A percentile compares a stretch with the other conserved stretches of the same genome.
Evolutionary conservation across 2,113 vertebrate genomes (phyloP).

Genomic region (Seriola quinqueradiata): DNA sequence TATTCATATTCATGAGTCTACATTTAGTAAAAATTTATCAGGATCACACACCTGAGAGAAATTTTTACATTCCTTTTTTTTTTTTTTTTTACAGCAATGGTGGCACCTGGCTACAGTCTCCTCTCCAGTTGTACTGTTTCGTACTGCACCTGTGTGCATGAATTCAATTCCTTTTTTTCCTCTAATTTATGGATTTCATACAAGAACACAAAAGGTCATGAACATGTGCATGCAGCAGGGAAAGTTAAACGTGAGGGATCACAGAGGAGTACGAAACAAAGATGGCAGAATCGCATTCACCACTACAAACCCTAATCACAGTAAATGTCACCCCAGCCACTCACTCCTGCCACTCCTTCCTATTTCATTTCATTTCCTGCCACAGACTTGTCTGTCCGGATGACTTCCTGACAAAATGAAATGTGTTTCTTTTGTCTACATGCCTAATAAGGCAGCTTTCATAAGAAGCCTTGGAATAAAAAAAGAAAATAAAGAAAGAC

Average conservation of each 20-base stretch:
- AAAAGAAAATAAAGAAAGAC: constrained; percentile 3
- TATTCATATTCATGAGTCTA: constrained; percentile 8
- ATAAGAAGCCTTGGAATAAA: constrained; percentile 1
- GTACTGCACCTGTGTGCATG: constrained; percentile 9
- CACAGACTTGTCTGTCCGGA: constrained; percentile 52
- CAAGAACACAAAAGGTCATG: constrained; percentile 60
- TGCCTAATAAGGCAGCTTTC: constrained; percentile 63
- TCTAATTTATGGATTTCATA: constrained; percentile 25
- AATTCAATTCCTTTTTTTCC: constrained; percentile 17
- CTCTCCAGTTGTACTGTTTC: not conserved
- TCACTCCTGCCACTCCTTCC: constrained; percentile 63
- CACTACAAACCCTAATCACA: constrained; percentile 73
- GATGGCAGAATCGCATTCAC: constrained; percentile 63
- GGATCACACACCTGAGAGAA: not conserved
- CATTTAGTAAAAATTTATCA: not conserved
- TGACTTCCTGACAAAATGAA: constrained; percentile 66
- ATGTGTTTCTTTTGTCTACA: constrained; percentile 57
- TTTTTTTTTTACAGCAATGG: not conserved
- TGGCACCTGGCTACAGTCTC: not conserved
- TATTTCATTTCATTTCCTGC: constrained; percentile 73
- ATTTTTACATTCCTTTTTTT: not conserved
- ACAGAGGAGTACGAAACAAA: constrained; percentile 1
- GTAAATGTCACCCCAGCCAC: constrained; percentile 74
- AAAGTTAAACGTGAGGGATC: constrained; percentile 21
- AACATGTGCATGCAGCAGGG: constrained; percentile 60